Evolutionary conservation across 2,888 invertebrate species (phyloP).

Genomic region (Parnassius orleans): DNA sequence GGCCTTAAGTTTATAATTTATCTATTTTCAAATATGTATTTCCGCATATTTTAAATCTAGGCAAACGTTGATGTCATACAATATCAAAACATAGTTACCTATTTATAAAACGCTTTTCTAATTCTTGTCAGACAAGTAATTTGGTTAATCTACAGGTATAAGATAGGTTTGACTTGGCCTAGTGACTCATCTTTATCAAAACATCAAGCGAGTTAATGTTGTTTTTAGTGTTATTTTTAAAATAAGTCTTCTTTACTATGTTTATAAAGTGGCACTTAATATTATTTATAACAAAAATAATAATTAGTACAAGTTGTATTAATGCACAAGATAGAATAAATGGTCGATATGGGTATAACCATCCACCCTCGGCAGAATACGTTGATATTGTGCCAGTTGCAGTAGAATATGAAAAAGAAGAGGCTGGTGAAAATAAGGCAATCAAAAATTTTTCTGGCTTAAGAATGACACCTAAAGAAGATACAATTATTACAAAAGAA

Average conservation of each 20-base stretch:
- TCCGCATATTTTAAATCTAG: conserved; percentile 35
- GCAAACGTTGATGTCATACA: conserved; percentile 47
- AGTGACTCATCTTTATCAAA: conserved; percentile 60
- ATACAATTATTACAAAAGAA: neutral
- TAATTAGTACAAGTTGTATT: conserved; percentile 25
- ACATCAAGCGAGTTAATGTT: conserved; percentile 50
- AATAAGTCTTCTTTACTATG: conserved; percentile 27
- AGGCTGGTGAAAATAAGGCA: conserved; percentile 30
- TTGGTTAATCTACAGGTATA: conserved; percentile 48
- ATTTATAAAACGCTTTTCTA: conserved; percentile 32
- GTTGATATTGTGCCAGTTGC: conserved; percentile 38
- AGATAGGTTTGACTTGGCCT: conserved; percentile 42
- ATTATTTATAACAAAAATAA: conserved; percentile 15
- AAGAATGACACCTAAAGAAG: conserved; percentile 1
- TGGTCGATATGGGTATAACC: conserved; percentile 38
- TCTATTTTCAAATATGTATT: conserved; percentile 12
- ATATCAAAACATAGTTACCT: conserved; percentile 32
- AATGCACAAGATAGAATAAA: conserved; percentile 28
- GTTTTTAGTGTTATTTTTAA: conserved; percentile 41
- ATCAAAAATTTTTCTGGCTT: conserved; percentile 8
- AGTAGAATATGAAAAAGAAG: conserved; percentile 28
- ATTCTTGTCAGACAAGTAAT: conserved; percentile 64
- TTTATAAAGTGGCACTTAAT: conserved; percentile 20
- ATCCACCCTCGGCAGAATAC: conserved; percentile 45
- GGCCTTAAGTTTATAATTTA: neutral